Evolutionary conservation across 2,113 vertebrate genomes (phyloP), one percentile per base, ranked within the genome.

Genomic region (Abramis brama): DNA sequence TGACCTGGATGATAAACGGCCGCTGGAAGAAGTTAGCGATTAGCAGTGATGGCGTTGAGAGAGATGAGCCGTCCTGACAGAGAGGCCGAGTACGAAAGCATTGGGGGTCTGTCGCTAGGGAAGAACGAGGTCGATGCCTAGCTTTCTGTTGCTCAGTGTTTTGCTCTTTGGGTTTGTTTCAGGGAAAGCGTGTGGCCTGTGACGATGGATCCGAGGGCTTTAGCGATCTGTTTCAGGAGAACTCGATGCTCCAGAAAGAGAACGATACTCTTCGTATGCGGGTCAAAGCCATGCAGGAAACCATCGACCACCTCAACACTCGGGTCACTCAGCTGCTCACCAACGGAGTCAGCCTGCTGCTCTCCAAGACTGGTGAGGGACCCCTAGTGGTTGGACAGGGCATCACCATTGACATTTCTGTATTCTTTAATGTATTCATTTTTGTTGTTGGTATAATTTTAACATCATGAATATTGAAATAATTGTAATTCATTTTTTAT

Each of bases 261-360:
- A 98, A 94, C 3, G 94, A 94, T 83, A 94, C 96, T 0, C 91
- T 98, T 90, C 96, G 97, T 7, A 96, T 98, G 92, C 90, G 97
- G 6, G 96, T 99, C 6, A 98, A 98, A 91, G 98, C 98, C 93
- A 98, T 99, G 97, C 98, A 99, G 91, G 98, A 99, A 91, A 98
- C 98, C 90, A 99, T 99, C 0, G 97, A 98, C 1, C 95, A 97
- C 79, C 97, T 99, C 89, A 99, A 99, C 93, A 94, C 86, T 74
- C 94, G 98, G 0, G 96, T 99, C 87, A 98, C 97, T 1, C 96
- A 98, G 1, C 93, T 99, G 87, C 96, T 98, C 93, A 96, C 97
- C 93, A 97, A 98, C 77, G 97, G 99, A 91, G 95, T 97, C 93
- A 97, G 93, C 88, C 75, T 95, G 70, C 95, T 98, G 87, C 95